These are phyloP conservation scores for Leptinotarsa texana DNA, from an alignment of 1,140 invertebrate genomes.

Conservation along the genomic window DNA sequence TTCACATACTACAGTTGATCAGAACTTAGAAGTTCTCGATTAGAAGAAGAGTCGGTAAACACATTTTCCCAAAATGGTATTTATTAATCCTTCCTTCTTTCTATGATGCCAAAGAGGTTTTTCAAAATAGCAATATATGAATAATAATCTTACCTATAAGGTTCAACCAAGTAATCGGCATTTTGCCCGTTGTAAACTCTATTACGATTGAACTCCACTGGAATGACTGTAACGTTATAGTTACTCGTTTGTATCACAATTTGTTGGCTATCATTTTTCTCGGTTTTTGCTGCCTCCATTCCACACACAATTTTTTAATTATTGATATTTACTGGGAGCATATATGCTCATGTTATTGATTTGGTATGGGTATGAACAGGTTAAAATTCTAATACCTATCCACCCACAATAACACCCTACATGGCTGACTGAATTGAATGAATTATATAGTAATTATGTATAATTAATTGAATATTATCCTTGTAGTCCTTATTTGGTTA, in stretches of 20 bases:
- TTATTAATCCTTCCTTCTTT: no score
- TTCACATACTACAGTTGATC: no score
- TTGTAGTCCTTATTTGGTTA: no score
- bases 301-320: not conserved
- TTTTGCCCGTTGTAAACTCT: slow-evolving; percentile 42
- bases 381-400: not conserved
- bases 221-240: slow-evolving; percentile 48
- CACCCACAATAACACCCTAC: slow-evolving; percentile 3
- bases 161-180: slow-evolving; percentile 46
- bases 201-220: slow-evolving; percentile 45
- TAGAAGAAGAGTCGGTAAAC: no score
- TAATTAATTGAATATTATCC: no score
- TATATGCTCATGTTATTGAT: not conserved
- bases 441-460: not conserved
- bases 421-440: not conserved
- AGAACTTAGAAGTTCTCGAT: no score
- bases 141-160: slow-evolving; percentile 41
- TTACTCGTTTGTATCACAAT: slow-evolving; percentile 43
- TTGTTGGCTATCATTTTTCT: slow-evolving; percentile 42
- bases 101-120: no score
- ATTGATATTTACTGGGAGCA: not conserved
- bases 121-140: no score
- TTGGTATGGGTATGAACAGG: not conserved
- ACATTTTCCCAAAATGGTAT: no score
- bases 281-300: not conserved